A percentile compares a stretch with the other conserved stretches of the same genome.
These are phyloP conservation scores for Tonatia bakeri DNA, from an alignment of 2,113 vertebrate genomes.

Conservation along the genomic window DNA sequence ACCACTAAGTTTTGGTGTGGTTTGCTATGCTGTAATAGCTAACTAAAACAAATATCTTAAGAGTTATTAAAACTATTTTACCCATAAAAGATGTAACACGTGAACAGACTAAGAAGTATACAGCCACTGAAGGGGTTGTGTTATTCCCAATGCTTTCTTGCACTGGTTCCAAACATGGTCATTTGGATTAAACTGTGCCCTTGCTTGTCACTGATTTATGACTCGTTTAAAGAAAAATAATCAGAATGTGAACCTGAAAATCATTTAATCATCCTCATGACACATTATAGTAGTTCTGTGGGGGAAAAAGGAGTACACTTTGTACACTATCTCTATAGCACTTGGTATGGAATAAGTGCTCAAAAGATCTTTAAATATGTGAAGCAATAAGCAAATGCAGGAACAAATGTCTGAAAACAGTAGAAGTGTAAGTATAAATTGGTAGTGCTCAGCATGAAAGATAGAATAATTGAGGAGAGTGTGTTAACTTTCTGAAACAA, in stretches of 20 bases:
- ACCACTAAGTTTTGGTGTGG: background rate
- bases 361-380: background rate
- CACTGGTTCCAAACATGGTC: background rate
- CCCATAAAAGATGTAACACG: background rate
- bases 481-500: background rate
- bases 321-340: background rate
- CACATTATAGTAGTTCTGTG: background rate
- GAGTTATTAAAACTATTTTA: background rate
- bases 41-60: background rate
- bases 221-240: background rate
- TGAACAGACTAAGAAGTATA: background rate
- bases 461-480: background rate
- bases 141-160: background rate
- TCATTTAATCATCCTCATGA: background rate
- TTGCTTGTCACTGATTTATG: background rate
- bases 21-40: background rate
- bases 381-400: background rate
- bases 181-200: background rate
- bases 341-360: background rate
- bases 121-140: background rate
- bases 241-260: background rate
- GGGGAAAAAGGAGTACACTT: background rate
- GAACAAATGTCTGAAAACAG: background rate
- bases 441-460: background rate
- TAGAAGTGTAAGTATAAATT: background rate